Conservation (phyloP, 1,140 invertebrate genomes). For the Ephestia elutella region DNA sequence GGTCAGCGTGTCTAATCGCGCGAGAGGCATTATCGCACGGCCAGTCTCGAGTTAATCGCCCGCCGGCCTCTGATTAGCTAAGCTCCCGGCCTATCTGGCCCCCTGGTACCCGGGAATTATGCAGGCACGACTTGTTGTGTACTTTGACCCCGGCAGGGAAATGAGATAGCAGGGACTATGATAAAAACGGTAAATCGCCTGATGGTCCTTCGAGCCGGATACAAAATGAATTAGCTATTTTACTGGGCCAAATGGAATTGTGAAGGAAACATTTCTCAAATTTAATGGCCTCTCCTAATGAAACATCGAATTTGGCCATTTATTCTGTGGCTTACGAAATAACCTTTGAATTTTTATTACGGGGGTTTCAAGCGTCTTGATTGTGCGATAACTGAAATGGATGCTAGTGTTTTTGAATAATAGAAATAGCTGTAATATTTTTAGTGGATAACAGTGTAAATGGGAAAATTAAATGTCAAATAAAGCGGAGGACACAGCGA, state of each 20-base stretch:
- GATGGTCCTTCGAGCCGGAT: constrained; percentile 25
- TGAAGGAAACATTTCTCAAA: constrained; percentile 12
- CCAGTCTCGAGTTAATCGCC: constrained; percentile 45
- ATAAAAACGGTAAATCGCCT: constrained; percentile 24
- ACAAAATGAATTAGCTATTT: constrained; percentile 12
- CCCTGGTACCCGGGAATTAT: constrained; percentile 50
- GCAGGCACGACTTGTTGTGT: constrained; percentile 48
- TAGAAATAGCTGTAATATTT: no score
- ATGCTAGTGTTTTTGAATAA: not conserved
- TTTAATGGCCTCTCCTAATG: constrained; percentile 9
- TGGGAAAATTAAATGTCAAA: not conserved
- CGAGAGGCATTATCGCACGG: constrained; percentile 59
- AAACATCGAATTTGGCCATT: constrained; percentile 12
- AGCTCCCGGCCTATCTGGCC: constrained; percentile 45
- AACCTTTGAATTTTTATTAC: not conserved
- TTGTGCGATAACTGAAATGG: not conserved
- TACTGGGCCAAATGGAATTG: constrained; percentile 11
- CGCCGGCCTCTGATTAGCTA: constrained; percentile 61
- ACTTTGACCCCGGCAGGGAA: constrained; percentile 25
- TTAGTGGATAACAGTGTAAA: not conserved
- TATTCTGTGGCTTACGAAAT: constrained; percentile 7
- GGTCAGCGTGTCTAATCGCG: constrained; percentile 63
- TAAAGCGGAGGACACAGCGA: not conserved
- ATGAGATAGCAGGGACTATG: constrained; percentile 25
- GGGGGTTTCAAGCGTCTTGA: not conserved